These are phyloP conservation scores for Sphaerodactylus townsendi DNA, from an alignment of 2,113 vertebrate species.

Conservation along the genomic window DNA sequence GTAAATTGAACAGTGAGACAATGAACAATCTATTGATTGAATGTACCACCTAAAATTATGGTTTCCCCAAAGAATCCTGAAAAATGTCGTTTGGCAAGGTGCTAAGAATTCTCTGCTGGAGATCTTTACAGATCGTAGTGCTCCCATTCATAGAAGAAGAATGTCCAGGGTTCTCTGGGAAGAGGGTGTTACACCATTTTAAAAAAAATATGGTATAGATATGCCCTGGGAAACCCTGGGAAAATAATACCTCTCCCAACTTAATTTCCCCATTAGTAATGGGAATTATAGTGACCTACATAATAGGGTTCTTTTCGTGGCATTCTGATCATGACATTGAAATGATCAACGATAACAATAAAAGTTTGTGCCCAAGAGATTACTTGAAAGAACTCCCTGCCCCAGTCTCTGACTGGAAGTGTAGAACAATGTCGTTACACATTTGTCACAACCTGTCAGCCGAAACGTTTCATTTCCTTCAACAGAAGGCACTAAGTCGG, in stretches of 20 bases:
- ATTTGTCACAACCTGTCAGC: slow-evolving; percentile 54
- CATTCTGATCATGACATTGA: neutral
- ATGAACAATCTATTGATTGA: too few species aligned
- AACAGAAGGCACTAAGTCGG: slow-evolving; percentile 61
- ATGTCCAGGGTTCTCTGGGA: neutral
- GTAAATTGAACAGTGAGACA: too few species aligned
- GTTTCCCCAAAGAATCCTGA: too few species aligned
- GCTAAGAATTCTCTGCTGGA: too few species aligned
- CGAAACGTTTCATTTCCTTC: slow-evolving; percentile 61
- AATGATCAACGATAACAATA: neutral
- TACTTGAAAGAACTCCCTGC: slow-evolving; percentile 12
- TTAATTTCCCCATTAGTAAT: neutral
- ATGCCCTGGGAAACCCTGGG: neutral
- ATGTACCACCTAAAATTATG: too few species aligned
- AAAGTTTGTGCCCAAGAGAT: neutral
- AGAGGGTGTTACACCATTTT: neutral
- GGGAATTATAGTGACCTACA: neutral
- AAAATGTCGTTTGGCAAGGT: too few species aligned
- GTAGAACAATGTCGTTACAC: slow-evolving; percentile 40
- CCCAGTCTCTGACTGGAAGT: slow-evolving; percentile 37
- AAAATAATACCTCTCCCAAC: neutral
- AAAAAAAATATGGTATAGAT: neutral
- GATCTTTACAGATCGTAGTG: too few species aligned
- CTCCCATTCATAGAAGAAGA: neutral
- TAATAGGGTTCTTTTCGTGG: neutral